Evolutionary conservation across 2,113 vertebrate species (phyloP), one percentile per base, ranked within the genome.

Genomic region (Micronycteris hirsuta): DNA sequence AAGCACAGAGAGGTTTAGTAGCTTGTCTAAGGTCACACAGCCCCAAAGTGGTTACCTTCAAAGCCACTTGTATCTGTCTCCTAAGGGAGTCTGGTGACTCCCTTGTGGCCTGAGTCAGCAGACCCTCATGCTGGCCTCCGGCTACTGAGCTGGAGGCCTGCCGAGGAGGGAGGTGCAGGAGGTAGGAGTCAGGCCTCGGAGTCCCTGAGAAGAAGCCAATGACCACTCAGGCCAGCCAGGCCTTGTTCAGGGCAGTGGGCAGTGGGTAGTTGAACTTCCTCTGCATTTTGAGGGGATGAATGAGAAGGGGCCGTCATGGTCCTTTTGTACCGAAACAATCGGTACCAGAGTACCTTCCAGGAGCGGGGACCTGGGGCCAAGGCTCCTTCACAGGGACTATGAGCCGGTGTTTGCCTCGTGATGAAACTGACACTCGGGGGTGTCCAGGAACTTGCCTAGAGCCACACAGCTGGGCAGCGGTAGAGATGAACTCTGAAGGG

Each of bases 121-220:
- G 38, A 47, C 15, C n/a, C 45, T 33, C 78, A 26, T 0, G 0
- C 22, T 0, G 3, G 36, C 33, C 80, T 78, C 31, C 7, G 33
- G 52, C 17, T 5, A 56, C 49, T 70, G 14, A 1, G 36, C 13
- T 26, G 45, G 31, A 38, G 36, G 49, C 26, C 61, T 84, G 84
- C 49, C 0, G 0, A 43, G 56, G 70, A 49, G 41, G 70, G 17
- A 52, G 68, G 52, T 4, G 0, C 11, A 2, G 41, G 6, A 8
- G 41, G 4, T 33, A 20, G 36, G 14, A 28, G 31, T 31, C 52
- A 45, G 85, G 58, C 47, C 33, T 26, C 26, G 4, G 45, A 4
- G 24, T 11, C 43, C 47, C 56, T 0, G 31, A 65, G 54, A 78
- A 36, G 41, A 36, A 41, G 58, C 16, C 0, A 5, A 19, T 4